Base-by-base conservation (phyloP, 2,797 vertebrate species). In the Myripristis murdjan region DNA sequence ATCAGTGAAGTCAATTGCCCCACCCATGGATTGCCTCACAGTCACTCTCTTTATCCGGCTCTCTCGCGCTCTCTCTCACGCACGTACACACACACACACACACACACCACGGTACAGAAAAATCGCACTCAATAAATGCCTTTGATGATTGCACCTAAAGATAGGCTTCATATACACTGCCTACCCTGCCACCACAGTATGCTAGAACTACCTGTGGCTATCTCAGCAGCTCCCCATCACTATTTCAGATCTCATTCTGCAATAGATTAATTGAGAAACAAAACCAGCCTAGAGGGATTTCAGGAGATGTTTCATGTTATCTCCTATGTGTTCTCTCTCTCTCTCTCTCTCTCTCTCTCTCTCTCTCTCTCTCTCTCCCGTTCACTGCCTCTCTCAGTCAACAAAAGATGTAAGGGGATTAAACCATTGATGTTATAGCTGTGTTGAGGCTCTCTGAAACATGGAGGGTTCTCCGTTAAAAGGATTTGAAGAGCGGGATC, bases 351-450 rank as follows among this genome's bases (percentile, higher is more conserved):
- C 74, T 51, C 31, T 22, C 61, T 9, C 37, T 43, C 56, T 51
- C 33, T 48, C 28, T 49, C 60, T 15, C n/a, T 51, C 47, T 65
- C 44, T 28, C 26, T 28, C 26, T 28, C 26, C n/a, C n/a, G n/a
- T n/a, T n/a, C n/a, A n/a, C n/a, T 28, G 26, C 26, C 26, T 63
- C 73, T 71, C 86, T 66, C 76, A 67, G 60, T 84, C 82, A 79
- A 87, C 83, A 89, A 86, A 87, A 82, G 80, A 85, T 88, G 82
- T 84, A 86, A 85, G 70, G 78, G 73, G 88, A 87, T 89, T 88
- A 89, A 88, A 79, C 60, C 84, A 73, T 77, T 82, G 75, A 87
- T 87, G 84, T 73, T 81, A 57, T 56, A 62, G 83, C 81, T 71
- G 47, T 69, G 61, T 76, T 3, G n/a, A 67, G 48, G 62, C 71